Evolutionary conservation across 2,113 vertebrate genomes (phyloP).

Genomic region (Leptocoma aspasia): DNA sequence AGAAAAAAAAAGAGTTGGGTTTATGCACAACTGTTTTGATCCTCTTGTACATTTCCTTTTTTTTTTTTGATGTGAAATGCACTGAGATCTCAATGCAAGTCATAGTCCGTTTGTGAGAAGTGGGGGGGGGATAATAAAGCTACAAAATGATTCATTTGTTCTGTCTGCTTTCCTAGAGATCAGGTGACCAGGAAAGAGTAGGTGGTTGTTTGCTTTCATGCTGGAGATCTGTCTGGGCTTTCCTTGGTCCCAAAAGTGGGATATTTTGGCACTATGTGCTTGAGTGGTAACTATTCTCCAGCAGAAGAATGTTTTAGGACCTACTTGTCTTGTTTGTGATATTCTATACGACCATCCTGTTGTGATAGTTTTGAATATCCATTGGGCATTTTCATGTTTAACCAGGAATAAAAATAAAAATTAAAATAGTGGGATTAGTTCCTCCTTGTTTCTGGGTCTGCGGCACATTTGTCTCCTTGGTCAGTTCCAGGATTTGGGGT

Average conservation of each 20-base stretch:
- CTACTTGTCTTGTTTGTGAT: not conserved
- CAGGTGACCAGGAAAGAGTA: not conserved
- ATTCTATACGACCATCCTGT: not conserved
- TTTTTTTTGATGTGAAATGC: slow-evolving; percentile 82
- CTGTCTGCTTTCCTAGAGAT: slow-evolving; percentile 59
- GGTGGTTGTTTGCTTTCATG: not conserved
- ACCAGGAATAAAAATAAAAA: slow-evolving; percentile 23
- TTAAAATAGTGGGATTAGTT: not conserved
- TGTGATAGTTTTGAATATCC: not conserved
- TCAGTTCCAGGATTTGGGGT: not conserved
- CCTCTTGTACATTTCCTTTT: slow-evolving; percentile 59
- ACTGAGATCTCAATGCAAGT: slow-evolving; percentile 84
- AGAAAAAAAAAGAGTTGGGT: slow-evolving; percentile 30
- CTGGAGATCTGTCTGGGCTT: not conserved
- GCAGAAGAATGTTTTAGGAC: not conserved
- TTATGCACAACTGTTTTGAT: slow-evolving; percentile 73
- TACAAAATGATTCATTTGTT: slow-evolving; percentile 58
- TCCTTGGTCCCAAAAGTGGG: not conserved
- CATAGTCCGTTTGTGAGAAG: slow-evolving; percentile 76
- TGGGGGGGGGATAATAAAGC: slow-evolving; percentile 72
- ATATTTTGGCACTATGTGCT: not conserved
- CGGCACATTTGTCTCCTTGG: not conserved
- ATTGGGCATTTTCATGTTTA: slow-evolving; percentile 22
- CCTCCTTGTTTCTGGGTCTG: not conserved
- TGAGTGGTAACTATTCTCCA: not conserved